phyloP scores from a whole-genome alignment of 2,113 vertebrate genomes.

The Leptodactylus fuscus region DNA sequence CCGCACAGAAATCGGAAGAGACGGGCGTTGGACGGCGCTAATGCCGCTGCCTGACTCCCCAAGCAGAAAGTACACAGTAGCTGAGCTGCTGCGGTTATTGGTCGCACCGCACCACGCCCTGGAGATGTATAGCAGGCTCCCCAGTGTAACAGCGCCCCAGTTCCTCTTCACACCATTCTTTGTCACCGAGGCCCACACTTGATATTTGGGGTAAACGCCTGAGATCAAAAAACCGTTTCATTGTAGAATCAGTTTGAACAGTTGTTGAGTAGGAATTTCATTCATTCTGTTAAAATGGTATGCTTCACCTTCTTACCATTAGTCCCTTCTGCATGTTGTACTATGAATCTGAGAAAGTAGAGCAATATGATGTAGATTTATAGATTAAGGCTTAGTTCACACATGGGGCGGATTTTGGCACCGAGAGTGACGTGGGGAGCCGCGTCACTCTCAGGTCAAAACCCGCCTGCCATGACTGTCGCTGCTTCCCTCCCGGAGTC shows the following conservation, averaged over 20 bases:
- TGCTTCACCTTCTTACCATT: background rate
- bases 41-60: too few species aligned
- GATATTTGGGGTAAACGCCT: background rate
- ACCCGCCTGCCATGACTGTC: too few species aligned
- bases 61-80: too few species aligned
- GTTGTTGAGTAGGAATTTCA: background rate
- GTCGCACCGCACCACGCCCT: background rate
- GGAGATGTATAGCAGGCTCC: background rate
- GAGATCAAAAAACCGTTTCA: background rate
- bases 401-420: too few species aligned
- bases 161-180: too few species aligned
- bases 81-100: background rate
- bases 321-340: background rate
- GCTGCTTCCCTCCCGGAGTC: too few species aligned
- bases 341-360: background rate
- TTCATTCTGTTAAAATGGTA: background rate
- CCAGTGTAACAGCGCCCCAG: background rate
- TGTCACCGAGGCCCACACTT: background rate
- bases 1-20: too few species aligned
- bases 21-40: too few species aligned
- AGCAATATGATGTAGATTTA: background rate
- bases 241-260: background rate
- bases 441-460: too few species aligned
- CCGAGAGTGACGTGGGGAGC: too few species aligned
- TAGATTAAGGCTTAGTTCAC: background rate